phyloP scores from a whole-genome alignment of 2,113 vertebrate species.

The Rostratula benghalensis region DNA sequence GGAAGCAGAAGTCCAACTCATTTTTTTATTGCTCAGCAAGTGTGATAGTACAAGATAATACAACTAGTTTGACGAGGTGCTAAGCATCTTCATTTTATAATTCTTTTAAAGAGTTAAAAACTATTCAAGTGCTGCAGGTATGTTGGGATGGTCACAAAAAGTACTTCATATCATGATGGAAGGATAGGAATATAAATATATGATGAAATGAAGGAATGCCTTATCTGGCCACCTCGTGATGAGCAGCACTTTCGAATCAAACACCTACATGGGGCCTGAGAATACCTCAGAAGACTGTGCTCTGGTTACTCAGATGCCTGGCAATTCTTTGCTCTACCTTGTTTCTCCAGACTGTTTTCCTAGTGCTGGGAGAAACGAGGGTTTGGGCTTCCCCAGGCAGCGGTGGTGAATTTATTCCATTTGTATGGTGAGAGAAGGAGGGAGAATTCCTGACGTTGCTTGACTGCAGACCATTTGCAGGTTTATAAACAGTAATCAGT shows the following conservation, averaged over 20 bases:
- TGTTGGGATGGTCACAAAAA: neutral
- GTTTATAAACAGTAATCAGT: neutral
- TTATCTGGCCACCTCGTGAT: neutral
- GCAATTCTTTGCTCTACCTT: neutral
- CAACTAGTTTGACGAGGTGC: neutral
- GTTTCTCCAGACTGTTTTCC: neutral
- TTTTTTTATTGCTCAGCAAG: neutral
- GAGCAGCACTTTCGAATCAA: neutral
- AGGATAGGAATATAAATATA: neutral
- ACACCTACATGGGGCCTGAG: neutral
- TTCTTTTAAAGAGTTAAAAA: neutral
- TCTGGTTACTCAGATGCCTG: neutral
- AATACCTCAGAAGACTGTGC: neutral
- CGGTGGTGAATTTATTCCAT: neutral
- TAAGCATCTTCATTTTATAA: neutral
- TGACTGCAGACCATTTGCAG: neutral
- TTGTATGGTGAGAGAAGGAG: neutral
- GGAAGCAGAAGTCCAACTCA: neutral
- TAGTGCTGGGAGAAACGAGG: neutral
- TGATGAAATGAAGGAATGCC: neutral
- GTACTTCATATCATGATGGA: neutral
- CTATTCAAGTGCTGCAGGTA: neutral
- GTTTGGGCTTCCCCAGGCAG: neutral
- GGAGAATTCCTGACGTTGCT: neutral
- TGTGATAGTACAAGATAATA: neutral